phyloP scores from a whole-genome alignment of 53 echinoderm and acorn worm genomes.

The Hippasteria phrygiana region DNA sequence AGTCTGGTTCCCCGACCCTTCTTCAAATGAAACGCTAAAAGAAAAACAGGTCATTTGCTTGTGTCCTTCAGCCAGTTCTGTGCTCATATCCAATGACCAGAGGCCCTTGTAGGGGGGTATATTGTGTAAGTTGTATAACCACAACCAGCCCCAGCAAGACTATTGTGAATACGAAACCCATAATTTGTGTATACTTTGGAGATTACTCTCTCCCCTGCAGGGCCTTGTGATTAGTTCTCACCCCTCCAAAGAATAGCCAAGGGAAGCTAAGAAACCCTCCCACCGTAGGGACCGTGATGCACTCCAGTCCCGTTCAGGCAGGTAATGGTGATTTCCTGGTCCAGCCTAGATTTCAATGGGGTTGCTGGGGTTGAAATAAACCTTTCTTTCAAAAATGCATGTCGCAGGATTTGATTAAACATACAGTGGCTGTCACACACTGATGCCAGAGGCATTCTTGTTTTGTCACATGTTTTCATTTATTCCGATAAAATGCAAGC shows the following conservation, averaged over 20 bases:
- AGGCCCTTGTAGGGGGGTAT: too few relatives aligned
- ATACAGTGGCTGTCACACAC: constrained; percentile 10
- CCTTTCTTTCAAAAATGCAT: not conserved
- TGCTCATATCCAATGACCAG: too few relatives aligned
- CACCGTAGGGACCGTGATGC: not conserved
- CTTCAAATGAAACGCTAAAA: too few relatives aligned
- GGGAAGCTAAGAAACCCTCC: not conserved
- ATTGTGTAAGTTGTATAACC: not conserved
- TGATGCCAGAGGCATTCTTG: not conserved
- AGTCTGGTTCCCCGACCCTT: too few relatives aligned
- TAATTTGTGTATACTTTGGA: constrained; percentile 1
- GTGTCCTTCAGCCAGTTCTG: too few relatives aligned
- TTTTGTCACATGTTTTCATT: too few relatives aligned
- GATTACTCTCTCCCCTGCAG: constrained; percentile 1
- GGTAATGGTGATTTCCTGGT: constrained; percentile 29
- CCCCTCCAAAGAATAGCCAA: not conserved
- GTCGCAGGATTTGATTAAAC: not conserved
- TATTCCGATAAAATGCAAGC: too few relatives aligned
- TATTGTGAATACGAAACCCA: not conserved
- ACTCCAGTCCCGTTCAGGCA: constrained; percentile 26
- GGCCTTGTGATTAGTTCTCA: not conserved
- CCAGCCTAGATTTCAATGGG: constrained; percentile 12
- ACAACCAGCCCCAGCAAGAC: not conserved
- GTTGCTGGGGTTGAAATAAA: constrained; percentile 31
- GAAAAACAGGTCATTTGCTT: too few relatives aligned